A percentile compares a stretch with the other conserved stretches of the same genome.
These are phyloP conservation scores for Elysia chlorotica DNA, from an alignment of 1,140 invertebrate genomes.

Conservation along the genomic window DNA sequence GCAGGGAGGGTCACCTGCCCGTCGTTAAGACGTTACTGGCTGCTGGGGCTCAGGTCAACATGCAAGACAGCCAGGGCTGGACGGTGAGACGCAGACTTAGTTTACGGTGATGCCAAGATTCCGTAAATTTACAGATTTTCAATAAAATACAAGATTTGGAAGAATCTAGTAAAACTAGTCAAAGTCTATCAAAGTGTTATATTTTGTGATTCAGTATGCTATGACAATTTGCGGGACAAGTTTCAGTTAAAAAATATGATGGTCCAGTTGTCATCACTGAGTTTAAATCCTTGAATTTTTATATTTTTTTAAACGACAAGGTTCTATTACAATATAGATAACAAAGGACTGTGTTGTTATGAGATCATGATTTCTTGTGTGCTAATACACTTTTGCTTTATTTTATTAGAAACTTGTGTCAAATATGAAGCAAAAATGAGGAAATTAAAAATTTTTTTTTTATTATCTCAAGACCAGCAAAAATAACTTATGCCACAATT, in stretches of 20 bases:
- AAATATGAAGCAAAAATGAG: background rate
- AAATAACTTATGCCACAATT: background rate
- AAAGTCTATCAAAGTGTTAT: background rate
- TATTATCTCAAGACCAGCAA: background rate
- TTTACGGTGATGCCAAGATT: background rate
- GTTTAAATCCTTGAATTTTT: too few relatives aligned
- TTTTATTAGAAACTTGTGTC: background rate
- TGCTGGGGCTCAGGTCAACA: constrained; percentile 50
- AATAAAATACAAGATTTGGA: background rate
- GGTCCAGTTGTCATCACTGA: background rate
- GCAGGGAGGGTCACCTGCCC: constrained; percentile 45
- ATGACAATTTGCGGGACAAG: too few relatives aligned
- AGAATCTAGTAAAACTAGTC: background rate
- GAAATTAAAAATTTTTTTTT: background rate
- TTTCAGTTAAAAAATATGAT: too few relatives aligned
- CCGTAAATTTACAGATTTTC: background rate
- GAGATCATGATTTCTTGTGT: background rate
- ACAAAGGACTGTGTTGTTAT: background rate
- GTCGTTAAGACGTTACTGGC: constrained; percentile 50
- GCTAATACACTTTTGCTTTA: background rate
- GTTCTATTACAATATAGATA: background rate
- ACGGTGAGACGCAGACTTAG: constrained; percentile 46
- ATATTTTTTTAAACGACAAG: too few relatives aligned
- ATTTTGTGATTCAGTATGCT: background rate
- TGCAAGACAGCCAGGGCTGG: constrained; percentile 54